Evolutionary conservation across 2,113 vertebrate species (phyloP).

Genomic region (Propithecus coquereli): DNA sequence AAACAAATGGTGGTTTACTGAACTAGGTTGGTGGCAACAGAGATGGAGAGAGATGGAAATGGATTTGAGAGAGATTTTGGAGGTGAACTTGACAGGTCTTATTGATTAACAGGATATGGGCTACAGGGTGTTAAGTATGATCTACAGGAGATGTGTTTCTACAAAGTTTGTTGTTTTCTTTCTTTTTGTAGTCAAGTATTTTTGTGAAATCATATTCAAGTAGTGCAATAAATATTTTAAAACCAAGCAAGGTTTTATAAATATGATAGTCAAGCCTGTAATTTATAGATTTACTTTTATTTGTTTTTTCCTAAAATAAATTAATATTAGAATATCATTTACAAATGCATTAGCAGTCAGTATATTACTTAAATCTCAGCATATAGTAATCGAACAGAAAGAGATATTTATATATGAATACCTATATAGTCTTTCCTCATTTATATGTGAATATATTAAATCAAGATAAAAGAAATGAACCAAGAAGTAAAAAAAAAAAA

Average conservation of each 20-base stretch:
- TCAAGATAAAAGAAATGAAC: neutral
- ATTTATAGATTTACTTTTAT: neutral
- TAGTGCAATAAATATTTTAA: neutral
- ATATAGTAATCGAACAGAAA: neutral
- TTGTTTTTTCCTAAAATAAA: neutral
- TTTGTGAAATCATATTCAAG: neutral
- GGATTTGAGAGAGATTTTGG: neutral
- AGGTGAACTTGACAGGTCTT: neutral
- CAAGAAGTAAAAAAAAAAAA: constrained; percentile 5
- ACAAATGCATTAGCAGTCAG: neutral
- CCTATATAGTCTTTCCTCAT: neutral
- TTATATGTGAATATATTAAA: neutral
- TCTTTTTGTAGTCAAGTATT: neutral
- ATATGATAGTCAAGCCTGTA: neutral
- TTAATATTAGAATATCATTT: neutral
- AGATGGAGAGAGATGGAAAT: neutral
- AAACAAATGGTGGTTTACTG: neutral
- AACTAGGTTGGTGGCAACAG: neutral
- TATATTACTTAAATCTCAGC: neutral
- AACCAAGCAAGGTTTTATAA: neutral
- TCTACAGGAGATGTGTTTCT: neutral
- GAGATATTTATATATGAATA: neutral
- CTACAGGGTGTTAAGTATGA: neutral
- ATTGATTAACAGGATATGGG: neutral
- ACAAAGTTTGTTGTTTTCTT: neutral